Base-by-base conservation (phyloP, 2,113 vertebrate genomes). In the Eidolon helvum region DNA sequence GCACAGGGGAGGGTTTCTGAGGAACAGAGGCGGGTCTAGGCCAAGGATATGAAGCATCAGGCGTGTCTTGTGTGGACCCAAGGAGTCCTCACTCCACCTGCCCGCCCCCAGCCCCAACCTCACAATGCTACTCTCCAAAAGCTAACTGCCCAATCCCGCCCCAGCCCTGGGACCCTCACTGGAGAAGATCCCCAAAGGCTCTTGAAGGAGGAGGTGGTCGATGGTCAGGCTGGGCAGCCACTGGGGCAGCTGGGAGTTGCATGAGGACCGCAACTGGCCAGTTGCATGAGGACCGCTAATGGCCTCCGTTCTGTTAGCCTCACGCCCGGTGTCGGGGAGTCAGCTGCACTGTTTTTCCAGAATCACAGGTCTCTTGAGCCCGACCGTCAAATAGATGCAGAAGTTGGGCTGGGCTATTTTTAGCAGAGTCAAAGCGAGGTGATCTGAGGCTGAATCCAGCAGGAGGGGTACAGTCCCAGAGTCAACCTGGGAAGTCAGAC, bases 241-340 rank as follows among this genome's bases (percentile, higher is more conserved):
- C 16, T 1, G 38, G 5, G 59, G 75, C 1, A 2, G n/a, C 43
- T 43, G 66, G 5, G 24, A 21, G n/a, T 18, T 26, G 40, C 16
- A 2, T 5, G 5, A 2, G 53, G 45, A 16, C 48, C 12, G 14
- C 48, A 50, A 18, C n/a, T n/a, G n/a, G n/a, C n/a, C n/a, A 21
- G n/a, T 18, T 26, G 40, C 16, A 2, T 5, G 5, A 2, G 53
- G 45, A 16, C 48, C 12, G 14, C 48, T 14, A 18, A 1, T 0
- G 40, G 7, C 10, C 43, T 22, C 48, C 9, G 18, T 15, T 28
- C 35, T 4, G 10, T 21, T 11, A 7, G 40, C 30, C 10, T 61
- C 65, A 22, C 6, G 3, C n/a, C 16, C 21, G 2, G 1, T 45
- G 0, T 22, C 10, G 16, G 19, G 15, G 10, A 7, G 10, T 7